Evolutionary conservation across 2,888 invertebrate species (phyloP), one percentile per base, ranked within the genome.

Genomic region (Drosophila anceps): DNA sequence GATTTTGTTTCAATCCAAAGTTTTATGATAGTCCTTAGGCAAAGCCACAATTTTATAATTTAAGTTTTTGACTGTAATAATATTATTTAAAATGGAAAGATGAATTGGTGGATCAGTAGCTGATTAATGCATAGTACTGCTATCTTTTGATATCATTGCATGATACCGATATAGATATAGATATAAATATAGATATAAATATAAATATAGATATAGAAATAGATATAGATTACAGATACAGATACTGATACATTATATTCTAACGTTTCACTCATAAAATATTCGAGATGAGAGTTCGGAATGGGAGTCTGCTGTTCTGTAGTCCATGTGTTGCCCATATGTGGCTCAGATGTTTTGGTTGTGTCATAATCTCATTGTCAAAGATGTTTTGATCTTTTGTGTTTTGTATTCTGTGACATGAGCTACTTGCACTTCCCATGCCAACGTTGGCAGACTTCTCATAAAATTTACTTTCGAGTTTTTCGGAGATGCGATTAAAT

Each of bases 271-370:
- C 27, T 46, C 27, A 12, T 35, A 31, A 10, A 31, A 31, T 31
- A 50, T 18, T 31, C 31, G 9, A 37, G 27, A 37, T 37, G 15
- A 18, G 10, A 37, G 5, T 44, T 20, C n/a, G 24, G 10, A 15
- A 9, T 29, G 18, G 15, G 29, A 13, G 27, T 39, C 18, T 39
- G 24, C 15, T 35, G 15, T 10, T 24, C 15, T 58, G 29, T 27
- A 39, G 18, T 50, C 31, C 88, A 87, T 72, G 60, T 85, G 84
- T 55, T 63, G 51, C 12, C 69, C 84, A 85, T 66, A 88, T 85
- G 84, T 83, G 73, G 15, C 48, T 85, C 85, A 83, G 70, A 85
- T 85, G 84, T 31, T 50, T 50, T n/a, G 7, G 1, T 61, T 70
- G 41, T 75, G 69, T 70, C 69, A 73, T 73, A 82, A 73, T 78